Conservation (phyloP, 2,113 vertebrate species). For the Ciconia stormi region DNA sequence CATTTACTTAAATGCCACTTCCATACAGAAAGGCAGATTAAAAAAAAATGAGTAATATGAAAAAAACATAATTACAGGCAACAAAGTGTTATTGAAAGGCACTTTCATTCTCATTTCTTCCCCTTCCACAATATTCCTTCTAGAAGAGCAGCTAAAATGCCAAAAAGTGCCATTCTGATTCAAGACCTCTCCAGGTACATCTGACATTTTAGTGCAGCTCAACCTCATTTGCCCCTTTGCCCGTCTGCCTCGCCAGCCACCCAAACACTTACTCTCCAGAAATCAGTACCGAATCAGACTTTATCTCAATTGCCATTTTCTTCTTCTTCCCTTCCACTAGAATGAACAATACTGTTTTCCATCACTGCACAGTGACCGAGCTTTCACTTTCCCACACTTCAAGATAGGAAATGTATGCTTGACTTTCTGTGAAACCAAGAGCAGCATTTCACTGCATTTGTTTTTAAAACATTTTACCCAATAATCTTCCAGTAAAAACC, state of each 20-base stretch:
- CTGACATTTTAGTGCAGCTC: slow-evolving; percentile 39
- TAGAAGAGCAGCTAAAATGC: not conserved
- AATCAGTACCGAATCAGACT: not conserved
- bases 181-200: not conserved
- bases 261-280: slow-evolving; percentile 17
- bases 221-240: not conserved
- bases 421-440: not conserved
- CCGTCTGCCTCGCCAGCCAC: slow-evolving; percentile 20
- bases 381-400: not conserved
- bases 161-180: not conserved
- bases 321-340: slow-evolving; percentile 14
- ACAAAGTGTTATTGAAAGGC: not conserved
- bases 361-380: not conserved
- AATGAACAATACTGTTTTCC: not conserved
- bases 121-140: not conserved
- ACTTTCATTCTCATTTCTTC: not conserved
- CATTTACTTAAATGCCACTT: not conserved
- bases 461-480: not conserved
- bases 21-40: not conserved
- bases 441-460: not conserved
- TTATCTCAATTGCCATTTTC: slow-evolving; percentile 25
- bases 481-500: not conserved
- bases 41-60: not conserved
- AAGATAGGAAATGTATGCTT: not conserved
- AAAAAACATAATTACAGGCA: not conserved